Conservation (phyloP, 2,113 vertebrate species). For the Rhabdomys dilectus region DNA sequence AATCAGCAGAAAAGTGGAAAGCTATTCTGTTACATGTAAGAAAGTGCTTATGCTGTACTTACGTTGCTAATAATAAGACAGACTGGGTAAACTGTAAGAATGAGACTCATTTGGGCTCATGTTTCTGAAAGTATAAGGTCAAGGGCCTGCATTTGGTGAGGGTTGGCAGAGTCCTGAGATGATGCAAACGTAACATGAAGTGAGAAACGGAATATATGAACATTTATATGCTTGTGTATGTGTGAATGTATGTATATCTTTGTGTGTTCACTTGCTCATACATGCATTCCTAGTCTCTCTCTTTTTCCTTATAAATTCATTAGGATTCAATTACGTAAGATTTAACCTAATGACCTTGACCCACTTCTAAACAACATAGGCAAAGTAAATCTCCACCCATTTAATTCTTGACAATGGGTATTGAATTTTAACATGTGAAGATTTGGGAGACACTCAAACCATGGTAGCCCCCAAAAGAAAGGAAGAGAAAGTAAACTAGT, state of each 20-base stretch:
- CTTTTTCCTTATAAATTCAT: neutral
- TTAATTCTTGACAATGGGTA: neutral
- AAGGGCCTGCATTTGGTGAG: neutral
- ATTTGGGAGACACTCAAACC: neutral
- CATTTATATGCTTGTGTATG: neutral
- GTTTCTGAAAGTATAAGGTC: neutral
- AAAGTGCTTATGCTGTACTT: neutral
- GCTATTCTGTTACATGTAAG: neutral
- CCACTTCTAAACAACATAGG: neutral
- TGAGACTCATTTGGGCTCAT: neutral
- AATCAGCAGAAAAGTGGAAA: slow-evolving; percentile 1
- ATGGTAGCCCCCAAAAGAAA: neutral
- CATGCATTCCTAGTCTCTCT: neutral
- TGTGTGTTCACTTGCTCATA: neutral
- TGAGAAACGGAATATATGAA: neutral
- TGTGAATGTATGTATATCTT: no score
- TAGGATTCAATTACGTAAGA: neutral
- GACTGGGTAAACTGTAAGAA: neutral
- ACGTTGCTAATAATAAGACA: neutral
- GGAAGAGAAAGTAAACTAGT: neutral
- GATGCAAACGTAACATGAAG: neutral
- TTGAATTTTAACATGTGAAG: neutral
- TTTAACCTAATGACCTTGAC: neutral
- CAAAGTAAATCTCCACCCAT: neutral
- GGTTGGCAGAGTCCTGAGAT: neutral